These are phyloP conservation scores for Grantiella picta DNA, from an alignment of 2,113 vertebrate genomes.

Conservation along the genomic window DNA sequence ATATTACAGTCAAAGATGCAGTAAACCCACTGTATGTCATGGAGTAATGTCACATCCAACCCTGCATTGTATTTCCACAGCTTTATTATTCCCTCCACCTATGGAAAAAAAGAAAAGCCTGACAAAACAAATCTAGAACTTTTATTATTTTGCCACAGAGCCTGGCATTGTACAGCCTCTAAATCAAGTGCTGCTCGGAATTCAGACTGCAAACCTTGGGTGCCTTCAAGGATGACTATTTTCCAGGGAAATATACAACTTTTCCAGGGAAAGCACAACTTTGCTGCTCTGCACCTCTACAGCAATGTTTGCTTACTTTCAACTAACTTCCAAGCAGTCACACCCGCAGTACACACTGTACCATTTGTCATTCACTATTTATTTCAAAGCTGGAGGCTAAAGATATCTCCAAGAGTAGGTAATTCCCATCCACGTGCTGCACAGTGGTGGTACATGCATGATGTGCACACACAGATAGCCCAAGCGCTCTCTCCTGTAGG, in stretches of 20 bases:
- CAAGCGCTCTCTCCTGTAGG: background rate
- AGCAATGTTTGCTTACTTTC: background rate
- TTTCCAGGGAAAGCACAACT: background rate
- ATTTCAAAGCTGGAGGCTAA: background rate
- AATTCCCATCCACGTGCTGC: background rate
- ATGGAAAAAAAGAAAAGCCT: background rate
- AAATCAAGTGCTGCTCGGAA: background rate
- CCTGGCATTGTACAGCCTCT: background rate
- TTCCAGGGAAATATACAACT: background rate
- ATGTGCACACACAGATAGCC: background rate
- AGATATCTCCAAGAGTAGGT: rapidly evolving
- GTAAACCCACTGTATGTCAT: rapidly evolving
- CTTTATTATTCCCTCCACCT: background rate
- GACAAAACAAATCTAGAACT: background rate
- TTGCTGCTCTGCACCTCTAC: background rate
- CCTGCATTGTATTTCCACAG: background rate
- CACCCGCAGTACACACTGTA: rapidly evolving
- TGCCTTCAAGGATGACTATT: background rate
- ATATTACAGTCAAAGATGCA: background rate
- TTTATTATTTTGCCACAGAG: background rate
- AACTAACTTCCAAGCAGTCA: background rate
- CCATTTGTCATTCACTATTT: background rate
- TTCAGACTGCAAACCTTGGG: background rate
- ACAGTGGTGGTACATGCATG: rapidly evolving
- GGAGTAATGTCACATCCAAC: background rate